Percentiles rank a stretch among this genome's conserved stretches.
phyloP scores from a whole-genome alignment of 2,888 invertebrate genomes.

The Melinaea menophilus region DNA sequence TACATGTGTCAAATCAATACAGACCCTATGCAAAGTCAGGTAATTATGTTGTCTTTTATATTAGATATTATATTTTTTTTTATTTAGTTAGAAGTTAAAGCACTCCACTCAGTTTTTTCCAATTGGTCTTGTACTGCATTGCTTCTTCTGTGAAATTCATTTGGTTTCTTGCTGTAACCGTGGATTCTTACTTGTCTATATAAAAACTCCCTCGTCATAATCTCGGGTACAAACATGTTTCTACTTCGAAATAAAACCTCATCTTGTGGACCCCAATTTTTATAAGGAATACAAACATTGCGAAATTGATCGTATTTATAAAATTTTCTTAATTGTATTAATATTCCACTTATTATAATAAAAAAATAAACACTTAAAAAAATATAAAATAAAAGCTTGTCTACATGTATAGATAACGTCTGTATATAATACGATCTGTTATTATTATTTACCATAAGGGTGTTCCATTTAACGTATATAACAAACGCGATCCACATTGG shows the following conservation, averaged over 20 bases:
- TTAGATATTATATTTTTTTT: background rate
- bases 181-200: conserved; percentile 67
- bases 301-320: conserved; percentile 33
- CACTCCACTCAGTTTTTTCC: conserved; percentile 48
- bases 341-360: conserved; percentile 45
- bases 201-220: conserved; percentile 72
- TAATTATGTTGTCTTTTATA: conserved; percentile 53
- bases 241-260: conserved; percentile 58
- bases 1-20: conserved; percentile 98
- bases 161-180: conserved; percentile 47
- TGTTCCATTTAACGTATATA: conserved; percentile 40
- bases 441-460: conserved; percentile 36
- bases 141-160: conserved; percentile 15
- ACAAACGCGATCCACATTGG: conserved; percentile 47
- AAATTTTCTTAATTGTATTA: conserved; percentile 42
- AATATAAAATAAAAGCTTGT: conserved; percentile 46
- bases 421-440: conserved; percentile 42
- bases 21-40: conserved; percentile 96
- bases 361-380: conserved; percentile 44
- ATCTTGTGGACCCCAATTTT: conserved; percentile 62
- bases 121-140: conserved; percentile 27
- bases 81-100: conserved; percentile 49
- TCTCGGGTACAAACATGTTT: conserved; percentile 70
- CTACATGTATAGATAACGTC: conserved; percentile 34
- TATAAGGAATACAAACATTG: conserved; percentile 43